Evolutionary conservation across 2,113 vertebrate genomes (phyloP), one percentile per base, ranked within the genome.

Genomic region (Coryphaenoides rupestris): DNA sequence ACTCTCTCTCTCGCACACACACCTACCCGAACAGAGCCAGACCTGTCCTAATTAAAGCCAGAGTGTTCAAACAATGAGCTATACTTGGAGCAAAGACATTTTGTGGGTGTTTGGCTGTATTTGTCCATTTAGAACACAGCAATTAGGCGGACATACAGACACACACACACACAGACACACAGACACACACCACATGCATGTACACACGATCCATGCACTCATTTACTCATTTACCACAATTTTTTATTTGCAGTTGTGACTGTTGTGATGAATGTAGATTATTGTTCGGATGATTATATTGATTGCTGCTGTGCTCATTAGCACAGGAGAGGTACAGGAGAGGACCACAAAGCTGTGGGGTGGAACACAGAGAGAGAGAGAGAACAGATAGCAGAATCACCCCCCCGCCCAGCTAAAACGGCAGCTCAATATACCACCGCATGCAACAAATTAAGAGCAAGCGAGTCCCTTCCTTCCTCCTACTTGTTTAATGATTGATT

Each of bases 31-130:
- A 13, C 55, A 73, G 53, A 78, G 68, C 75, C 72, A 76, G 66
- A 58, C 74, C 78, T 77, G 72, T 80, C 70, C 80, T 88, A 88
- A 86, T 86, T 86, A 86, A 86, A 86, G 81, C 72, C 71, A 63
- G 12, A 7, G 66, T 84, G 74, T 81, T 86, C 70, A 84, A 84
- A 85, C 84, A 86, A 84, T 83, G 72, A 83, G 79, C 80, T 87
- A 82, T 83, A 83, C 73, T 77, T 26, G 69, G 69, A 75, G 80
- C 73, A 76, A 69, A 77, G 70, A 70, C 74, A 73, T 73, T 85
- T 78, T 80, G 68, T 69, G 69, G 66, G 72, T 75, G 72, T 74
- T 60, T 59, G 72, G 9, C 12, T 46, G 58, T 21, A 13, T 40
- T 45, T 69, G 62, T 79, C 72, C 54, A 66, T 66, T 76, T 62